Evolutionary conservation across 2,797 vertebrate species (phyloP).

Genomic region (Myripristis murdjan): DNA sequence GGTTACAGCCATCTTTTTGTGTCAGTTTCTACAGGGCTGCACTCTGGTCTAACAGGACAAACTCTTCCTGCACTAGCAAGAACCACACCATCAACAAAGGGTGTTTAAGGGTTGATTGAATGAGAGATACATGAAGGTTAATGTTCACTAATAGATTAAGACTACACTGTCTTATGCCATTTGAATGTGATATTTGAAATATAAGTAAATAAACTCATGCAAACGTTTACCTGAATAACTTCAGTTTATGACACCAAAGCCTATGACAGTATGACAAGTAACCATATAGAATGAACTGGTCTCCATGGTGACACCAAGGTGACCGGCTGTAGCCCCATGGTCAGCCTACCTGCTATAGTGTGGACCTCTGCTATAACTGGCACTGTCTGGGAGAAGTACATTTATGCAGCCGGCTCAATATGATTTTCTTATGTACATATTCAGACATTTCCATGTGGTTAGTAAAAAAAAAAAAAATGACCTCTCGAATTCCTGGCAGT

Average conservation of each 20-base stretch:
- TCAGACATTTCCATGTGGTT: constrained; percentile 69
- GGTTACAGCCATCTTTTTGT: background rate
- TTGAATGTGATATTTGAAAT: background rate
- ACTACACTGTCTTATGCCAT: background rate
- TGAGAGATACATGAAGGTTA: background rate
- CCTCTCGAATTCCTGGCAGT: constrained; percentile 72
- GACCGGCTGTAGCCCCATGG: constrained; percentile 62
- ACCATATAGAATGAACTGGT: constrained; percentile 63
- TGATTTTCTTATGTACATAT: constrained; percentile 60
- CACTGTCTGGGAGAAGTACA: background rate
- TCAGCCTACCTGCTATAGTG: constrained; percentile 58
- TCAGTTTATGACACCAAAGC: constrained; percentile 49
- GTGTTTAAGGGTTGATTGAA: too few species aligned
- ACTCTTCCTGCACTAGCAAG: too few species aligned
- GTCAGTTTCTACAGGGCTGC: background rate
- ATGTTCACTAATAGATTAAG: background rate
- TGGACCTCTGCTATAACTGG: constrained; percentile 3
- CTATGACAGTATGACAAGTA: constrained; percentile 62
- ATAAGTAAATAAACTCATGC: constrained; percentile 2
- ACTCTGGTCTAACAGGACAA: background rate
- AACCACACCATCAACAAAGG: too few species aligned
- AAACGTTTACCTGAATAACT: constrained; percentile 13
- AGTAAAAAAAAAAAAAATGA: constrained; percentile 59
- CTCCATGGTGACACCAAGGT: constrained; percentile 68
- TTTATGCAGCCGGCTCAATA: constrained; percentile 23